Base-by-base conservation (phyloP, 2,888 invertebrate genomes). In the Sphaerophoria rueppellii region DNA sequence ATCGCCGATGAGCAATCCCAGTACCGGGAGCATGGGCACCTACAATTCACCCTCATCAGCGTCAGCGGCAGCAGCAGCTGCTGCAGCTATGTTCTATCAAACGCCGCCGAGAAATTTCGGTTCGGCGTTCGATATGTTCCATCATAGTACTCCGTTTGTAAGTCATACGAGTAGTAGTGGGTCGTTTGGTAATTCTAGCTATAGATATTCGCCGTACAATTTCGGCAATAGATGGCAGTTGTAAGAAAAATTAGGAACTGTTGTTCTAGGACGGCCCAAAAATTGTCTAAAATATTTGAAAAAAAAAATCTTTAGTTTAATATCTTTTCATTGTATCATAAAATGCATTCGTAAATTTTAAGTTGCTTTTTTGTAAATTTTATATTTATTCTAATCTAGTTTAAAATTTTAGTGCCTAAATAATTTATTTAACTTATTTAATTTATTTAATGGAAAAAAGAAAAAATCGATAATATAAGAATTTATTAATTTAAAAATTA, bases 51-150 rank as follows among this genome's bases (percentile, higher is more conserved):
- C 89, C 24, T 83, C 88, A 54, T 85, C 85, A 9, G 76, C 85
- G 24, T 58, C 86, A 54, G 87, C 89, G 69, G 89, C 91, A 72
- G 90, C 90, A 65, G 90, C 90, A 34, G 89, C 91, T 76, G 90
- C 91, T 65, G 89, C 89, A 24, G 89, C 89, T 79, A 91, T 91
- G 89, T 90, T 89, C 88, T 91, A 91, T 88, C 91, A 91, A 88
- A 92, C 92, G 69, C 92, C 92, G 40, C 91, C 92, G 58, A 89
- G 92, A 73, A 89, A 89, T 55, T 91, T 90, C 81, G 90, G 91
- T 43, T 89, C 91, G 87, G 91, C 91, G 88, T 91, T 91, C 88
- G 91, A 91, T 89, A 91, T 92, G 91, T 92, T 91, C 89, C 92
- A 92, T 82, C 92, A 92, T 88, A 91, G 91, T 87, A 91, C 91